Conservation (phyloP, 2,113 vertebrate species). For the Rhinolophus sinicus region DNA sequence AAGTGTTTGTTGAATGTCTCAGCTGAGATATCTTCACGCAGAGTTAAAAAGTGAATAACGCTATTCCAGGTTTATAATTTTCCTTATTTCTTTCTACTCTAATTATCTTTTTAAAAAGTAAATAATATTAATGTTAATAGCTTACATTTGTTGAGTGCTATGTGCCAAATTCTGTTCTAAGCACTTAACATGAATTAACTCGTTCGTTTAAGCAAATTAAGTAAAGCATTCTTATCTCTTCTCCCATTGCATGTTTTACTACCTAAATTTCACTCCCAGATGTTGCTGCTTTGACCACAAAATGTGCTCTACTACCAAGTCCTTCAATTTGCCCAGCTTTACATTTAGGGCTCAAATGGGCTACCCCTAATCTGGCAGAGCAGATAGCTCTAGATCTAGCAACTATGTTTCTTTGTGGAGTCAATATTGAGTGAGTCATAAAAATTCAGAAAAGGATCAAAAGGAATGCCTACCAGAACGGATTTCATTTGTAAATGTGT, state of each 20-base stretch:
- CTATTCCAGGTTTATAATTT: not conserved
- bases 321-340: not conserved
- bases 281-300: not conserved
- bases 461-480: not conserved
- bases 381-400: not conserved
- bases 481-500: constrained; percentile 16
- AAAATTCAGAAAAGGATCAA: not conserved
- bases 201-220: not conserved
- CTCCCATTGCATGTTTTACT: not conserved
- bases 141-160: not conserved
- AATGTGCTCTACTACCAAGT: not conserved
- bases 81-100: not conserved
- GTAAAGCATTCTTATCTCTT: not conserved
- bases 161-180: not conserved
- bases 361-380: not conserved
- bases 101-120: not conserved
- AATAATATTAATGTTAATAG: not conserved
- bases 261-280: not conserved
- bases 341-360: not conserved
- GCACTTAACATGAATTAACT: not conserved
- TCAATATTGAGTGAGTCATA: not conserved
- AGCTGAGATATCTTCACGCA: not conserved
- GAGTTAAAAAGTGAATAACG: not conserved
- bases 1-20: not conserved
- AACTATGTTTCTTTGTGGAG: not conserved